Conservation (phyloP, 2,888 invertebrate genomes). For the Diarsia dahlii region DNA sequence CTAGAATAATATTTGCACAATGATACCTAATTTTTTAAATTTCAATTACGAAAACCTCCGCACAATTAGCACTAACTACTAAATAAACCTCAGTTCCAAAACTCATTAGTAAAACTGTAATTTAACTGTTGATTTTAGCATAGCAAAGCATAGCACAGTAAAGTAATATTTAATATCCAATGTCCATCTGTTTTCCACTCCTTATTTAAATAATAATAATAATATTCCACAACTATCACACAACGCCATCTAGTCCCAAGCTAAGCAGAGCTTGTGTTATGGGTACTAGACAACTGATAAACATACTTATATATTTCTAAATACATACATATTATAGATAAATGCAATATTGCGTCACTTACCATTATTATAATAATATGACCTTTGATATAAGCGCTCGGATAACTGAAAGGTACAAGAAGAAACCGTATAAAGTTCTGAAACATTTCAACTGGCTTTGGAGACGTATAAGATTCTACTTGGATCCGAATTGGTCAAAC, state of each 20-base stretch:
- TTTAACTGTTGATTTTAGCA: constrained; percentile 9
- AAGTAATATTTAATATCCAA: constrained; percentile 11
- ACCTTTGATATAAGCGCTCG: constrained; percentile 44
- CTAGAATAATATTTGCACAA: neutral
- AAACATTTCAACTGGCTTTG: constrained; percentile 1
- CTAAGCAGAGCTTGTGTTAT: no score
- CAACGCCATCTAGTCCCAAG: no score
- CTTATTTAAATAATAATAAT: no score
- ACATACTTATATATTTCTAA: no score
- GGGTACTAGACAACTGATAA: no score
- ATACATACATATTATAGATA: no score
- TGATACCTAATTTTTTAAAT: neutral
- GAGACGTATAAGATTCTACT: neutral
- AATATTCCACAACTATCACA: no score
- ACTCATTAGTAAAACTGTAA: constrained; percentile 15
- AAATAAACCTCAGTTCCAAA: constrained; percentile 22
- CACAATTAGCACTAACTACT: constrained; percentile 3
- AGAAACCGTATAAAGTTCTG: constrained; percentile 31
- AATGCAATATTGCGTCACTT: constrained; percentile 30
- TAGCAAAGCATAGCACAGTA: no score
- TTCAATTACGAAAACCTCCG: constrained; percentile 1
- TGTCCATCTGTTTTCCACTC: constrained; percentile 21
- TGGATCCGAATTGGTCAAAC: neutral
- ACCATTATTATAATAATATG: constrained; percentile 23
- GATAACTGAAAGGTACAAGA: constrained; percentile 6